Evolutionary conservation across 2,888 invertebrate genomes (phyloP).

Genomic region (Dioctria linearis): DNA sequence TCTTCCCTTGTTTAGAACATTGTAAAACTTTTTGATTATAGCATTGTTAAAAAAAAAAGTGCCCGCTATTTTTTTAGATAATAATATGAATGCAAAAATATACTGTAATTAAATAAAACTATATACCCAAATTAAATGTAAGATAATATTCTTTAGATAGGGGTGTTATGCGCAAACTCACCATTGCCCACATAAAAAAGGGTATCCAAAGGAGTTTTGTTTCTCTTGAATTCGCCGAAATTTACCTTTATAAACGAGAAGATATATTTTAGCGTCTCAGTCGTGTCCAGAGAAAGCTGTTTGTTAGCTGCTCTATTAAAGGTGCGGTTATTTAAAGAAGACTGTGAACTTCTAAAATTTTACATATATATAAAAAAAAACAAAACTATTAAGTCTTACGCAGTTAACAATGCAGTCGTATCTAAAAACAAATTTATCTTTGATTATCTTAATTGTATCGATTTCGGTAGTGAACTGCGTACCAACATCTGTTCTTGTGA

Average conservation of each 20-base stretch:
- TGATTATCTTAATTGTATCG: constrained; percentile 15
- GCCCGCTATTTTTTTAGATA: no score
- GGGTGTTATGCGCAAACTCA: constrained; percentile 24
- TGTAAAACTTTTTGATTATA: no score
- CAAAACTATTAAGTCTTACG: not conserved
- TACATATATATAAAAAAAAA: not conserved
- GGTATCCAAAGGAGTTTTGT: no score
- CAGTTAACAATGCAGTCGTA: constrained; percentile 20
- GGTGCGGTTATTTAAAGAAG: not conserved
- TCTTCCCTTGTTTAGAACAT: no score
- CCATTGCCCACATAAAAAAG: constrained; percentile 5
- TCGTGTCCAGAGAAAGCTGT: constrained; percentile 22
- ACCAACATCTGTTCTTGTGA: constrained; percentile 69
- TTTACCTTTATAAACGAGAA: constrained; percentile 30
- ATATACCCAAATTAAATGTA: no score
- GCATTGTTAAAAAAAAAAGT: no score
- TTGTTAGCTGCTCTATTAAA: not conserved
- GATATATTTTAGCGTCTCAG: not conserved
- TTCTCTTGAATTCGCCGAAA: no score
- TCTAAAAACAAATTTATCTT: constrained; percentile 25
- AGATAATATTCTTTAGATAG: no score
- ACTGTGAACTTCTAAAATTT: not conserved
- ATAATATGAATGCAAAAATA: no score
- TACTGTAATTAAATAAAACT: no score
- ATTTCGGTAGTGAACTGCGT: constrained; percentile 66